Evolutionary conservation across 2,888 invertebrate genomes (phyloP).

Genomic region (Apamea epomidion): DNA sequence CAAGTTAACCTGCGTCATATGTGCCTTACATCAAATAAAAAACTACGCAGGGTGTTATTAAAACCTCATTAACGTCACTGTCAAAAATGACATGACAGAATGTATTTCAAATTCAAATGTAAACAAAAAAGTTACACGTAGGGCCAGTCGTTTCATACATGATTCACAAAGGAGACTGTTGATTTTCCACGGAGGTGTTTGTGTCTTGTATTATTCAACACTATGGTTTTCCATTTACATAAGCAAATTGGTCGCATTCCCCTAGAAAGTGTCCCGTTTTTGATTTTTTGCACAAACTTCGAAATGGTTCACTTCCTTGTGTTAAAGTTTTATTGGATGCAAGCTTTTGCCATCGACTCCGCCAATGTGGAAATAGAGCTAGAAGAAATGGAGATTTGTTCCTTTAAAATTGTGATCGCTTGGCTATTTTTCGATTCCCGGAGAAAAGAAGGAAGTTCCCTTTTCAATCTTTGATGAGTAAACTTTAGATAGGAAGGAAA

Average conservation of each 20-base stretch:
- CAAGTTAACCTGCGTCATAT: neutral
- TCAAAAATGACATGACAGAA: slow-evolving; percentile 11
- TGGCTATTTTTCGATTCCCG: slow-evolving; percentile 23
- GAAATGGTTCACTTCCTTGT: slow-evolving; percentile 24
- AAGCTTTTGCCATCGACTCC: slow-evolving; percentile 35
- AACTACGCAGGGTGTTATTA: slow-evolving; percentile 1
- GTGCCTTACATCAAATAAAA: neutral
- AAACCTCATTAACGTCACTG: slow-evolving; percentile 20
- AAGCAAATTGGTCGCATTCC: slow-evolving; percentile 75
- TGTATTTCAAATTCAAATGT: slow-evolving; percentile 46
- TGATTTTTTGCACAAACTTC: slow-evolving; percentile 41
- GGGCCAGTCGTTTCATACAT: slow-evolving; percentile 73
- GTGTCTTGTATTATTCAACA: slow-evolving; percentile 74
- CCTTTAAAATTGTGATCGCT: slow-evolving; percentile 53
- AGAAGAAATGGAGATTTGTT: slow-evolving; percentile 55
- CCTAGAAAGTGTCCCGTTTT: slow-evolving; percentile 47
- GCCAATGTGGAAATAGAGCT: slow-evolving; percentile 36
- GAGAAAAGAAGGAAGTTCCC: slow-evolving; percentile 13
- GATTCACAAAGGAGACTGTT: slow-evolving; percentile 75
- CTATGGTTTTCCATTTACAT: slow-evolving; percentile 75
- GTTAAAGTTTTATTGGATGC: slow-evolving; percentile 59
- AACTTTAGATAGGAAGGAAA: slow-evolving; percentile 20
- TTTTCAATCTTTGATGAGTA: slow-evolving; percentile 36
- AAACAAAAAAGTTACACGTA: slow-evolving; percentile 68
- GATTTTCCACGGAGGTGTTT: slow-evolving; percentile 73